Conservation (phyloP, 2,113 vertebrate genomes). For the Eurystomus gularis region DNA sequence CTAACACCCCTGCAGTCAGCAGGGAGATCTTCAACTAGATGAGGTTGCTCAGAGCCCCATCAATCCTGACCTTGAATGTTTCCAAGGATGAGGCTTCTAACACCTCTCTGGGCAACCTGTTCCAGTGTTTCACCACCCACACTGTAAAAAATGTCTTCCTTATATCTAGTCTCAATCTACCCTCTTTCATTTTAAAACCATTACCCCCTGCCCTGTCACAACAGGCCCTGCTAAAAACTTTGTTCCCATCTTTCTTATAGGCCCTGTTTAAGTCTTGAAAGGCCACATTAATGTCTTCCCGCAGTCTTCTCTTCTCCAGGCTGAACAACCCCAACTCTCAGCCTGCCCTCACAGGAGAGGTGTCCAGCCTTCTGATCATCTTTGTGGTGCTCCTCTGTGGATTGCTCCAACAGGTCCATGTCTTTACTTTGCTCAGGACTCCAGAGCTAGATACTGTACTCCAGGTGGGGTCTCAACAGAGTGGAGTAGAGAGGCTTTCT, state of each 20-base stretch:
- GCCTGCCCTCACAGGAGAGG: background rate
- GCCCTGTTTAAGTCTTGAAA: background rate
- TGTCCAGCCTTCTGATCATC: background rate
- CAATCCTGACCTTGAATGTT: background rate
- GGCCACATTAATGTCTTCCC: background rate
- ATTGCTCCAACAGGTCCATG: background rate
- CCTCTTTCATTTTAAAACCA: background rate
- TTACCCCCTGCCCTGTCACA: fast-evolving
- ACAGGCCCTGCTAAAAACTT: background rate
- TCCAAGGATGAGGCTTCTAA: background rate
- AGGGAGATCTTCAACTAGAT: background rate
- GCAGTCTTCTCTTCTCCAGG: background rate
- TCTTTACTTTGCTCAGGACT: background rate
- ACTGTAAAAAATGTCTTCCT: background rate
- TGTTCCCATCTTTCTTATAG: background rate
- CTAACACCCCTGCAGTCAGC: fast-evolving
- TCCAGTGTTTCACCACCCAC: background rate
- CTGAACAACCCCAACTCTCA: background rate
- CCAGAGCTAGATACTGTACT: background rate
- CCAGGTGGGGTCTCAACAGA: background rate
- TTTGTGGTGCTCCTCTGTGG: background rate
- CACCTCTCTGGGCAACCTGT: background rate
- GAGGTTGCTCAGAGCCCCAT: background rate
- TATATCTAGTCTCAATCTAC: background rate
- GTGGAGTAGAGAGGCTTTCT: background rate